Evolutionary conservation across 2,797 vertebrate genomes (phyloP).

Genomic region (Pygocentrus nattereri): DNA sequence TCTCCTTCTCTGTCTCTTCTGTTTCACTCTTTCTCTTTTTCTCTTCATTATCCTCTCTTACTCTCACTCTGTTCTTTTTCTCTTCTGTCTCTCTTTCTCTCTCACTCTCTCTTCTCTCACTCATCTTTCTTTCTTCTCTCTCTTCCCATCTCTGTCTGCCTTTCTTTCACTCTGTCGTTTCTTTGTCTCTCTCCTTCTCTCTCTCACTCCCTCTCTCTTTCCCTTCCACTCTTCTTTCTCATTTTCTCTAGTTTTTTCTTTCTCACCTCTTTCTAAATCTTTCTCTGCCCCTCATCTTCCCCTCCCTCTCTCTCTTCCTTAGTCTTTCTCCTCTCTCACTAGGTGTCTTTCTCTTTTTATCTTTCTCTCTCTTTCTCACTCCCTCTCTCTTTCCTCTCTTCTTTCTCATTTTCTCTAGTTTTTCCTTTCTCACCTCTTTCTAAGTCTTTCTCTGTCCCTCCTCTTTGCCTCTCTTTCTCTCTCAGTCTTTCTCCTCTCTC

Average conservation of each 20-base stretch:
- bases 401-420: neutral
- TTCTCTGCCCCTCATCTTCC: slow-evolving; percentile 49
- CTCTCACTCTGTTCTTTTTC: neutral
- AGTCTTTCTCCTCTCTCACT: too few relatives aligned
- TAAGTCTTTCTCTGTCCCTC: slow-evolving; percentile 54
- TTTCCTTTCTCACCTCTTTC: too few relatives aligned
- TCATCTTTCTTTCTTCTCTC: neutral
- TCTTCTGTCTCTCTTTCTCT: too few relatives aligned
- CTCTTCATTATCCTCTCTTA: neutral
- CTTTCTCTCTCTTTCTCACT: slow-evolving; percentile 44
- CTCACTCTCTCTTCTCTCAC: too few relatives aligned
- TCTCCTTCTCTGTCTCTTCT: neutral
- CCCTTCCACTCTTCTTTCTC: too few relatives aligned
- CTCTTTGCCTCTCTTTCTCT: slow-evolving; percentile 30
- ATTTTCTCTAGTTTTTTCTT: too few relatives aligned
- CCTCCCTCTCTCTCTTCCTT: slow-evolving; percentile 28
- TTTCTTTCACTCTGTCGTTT: too few relatives aligned
- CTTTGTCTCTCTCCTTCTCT: too few relatives aligned
- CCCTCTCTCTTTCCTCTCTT: neutral
- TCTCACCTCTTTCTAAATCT: too few relatives aligned
- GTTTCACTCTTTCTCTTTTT: too few relatives aligned
- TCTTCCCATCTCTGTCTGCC: neutral
- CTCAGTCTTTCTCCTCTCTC: neutral
- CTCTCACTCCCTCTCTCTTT: too few relatives aligned
- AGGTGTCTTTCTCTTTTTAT: slow-evolving; percentile 36